A percentile compares a stretch with the other conserved stretches of the same genome.
These are phyloP conservation scores for Acholoe squamosa DNA, from an alignment of 2,888 invertebrate genomes.

Conservation along the genomic window DNA sequence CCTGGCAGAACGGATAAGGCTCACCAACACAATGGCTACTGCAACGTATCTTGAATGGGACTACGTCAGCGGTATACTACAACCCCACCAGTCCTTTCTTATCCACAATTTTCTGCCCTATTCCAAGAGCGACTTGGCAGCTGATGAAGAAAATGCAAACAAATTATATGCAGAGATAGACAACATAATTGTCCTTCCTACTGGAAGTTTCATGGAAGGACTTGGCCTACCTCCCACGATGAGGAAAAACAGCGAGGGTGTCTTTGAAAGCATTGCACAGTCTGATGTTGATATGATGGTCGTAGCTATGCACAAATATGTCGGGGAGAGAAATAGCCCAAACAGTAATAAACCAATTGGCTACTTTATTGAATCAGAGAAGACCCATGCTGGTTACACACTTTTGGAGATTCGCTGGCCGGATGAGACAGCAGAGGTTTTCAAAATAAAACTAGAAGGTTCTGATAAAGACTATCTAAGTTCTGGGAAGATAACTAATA, in stretches of 20 bases:
- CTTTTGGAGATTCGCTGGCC: not conserved
- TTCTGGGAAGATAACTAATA: not conserved
- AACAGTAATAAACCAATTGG: not conserved
- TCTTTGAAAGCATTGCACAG: not conserved
- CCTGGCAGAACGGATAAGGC: no score
- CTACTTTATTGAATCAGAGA: not conserved
- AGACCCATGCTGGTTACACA: not conserved
- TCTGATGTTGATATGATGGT: conserved; percentile 10
- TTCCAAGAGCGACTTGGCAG: not conserved
- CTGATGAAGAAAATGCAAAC: not conserved
- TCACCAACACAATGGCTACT: no score
- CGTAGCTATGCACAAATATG: not conserved
- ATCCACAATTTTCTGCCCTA: not conserved
- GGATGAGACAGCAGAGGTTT: not conserved
- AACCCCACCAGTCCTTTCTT: not conserved
- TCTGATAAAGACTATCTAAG: not conserved
- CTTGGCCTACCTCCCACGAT: not conserved
- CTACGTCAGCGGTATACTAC: not conserved
- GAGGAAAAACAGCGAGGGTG: not conserved
- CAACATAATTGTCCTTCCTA: not conserved
- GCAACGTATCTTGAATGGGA: not conserved
- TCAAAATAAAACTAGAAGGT: not conserved
- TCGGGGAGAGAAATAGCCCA: not conserved
- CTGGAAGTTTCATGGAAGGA: not conserved
- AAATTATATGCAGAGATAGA: not conserved